Evolutionary conservation across 2,113 vertebrate genomes (phyloP).

Genomic region (Nettapus auritus): DNA sequence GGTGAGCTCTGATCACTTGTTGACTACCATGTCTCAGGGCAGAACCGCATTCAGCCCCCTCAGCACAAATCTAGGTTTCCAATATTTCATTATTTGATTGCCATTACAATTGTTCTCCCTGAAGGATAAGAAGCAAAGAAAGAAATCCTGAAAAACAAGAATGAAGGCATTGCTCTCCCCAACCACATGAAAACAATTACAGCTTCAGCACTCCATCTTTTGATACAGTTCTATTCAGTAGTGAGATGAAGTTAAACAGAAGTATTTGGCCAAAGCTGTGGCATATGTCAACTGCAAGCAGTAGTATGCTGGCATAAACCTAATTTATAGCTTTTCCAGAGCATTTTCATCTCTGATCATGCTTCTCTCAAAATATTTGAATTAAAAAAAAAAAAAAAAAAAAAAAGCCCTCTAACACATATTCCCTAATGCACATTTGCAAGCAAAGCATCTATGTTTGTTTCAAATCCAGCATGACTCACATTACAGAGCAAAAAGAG

Average conservation of each 20-base stretch:
- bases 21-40: neutral
- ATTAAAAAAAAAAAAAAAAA: neutral
- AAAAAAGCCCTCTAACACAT: conserved; percentile 15
- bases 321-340: conserved; percentile 30
- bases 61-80: neutral
- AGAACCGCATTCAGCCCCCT: neutral
- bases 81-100: neutral
- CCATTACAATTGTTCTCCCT: accelerated
- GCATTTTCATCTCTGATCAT: conserved; percentile 14
- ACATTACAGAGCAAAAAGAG: conserved; percentile 38
- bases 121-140: neutral
- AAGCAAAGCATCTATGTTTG: conserved; percentile 32
- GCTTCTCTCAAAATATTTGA: conserved; percentile 14
- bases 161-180: neutral
- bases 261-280: neutral
- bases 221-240: neutral
- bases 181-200: neutral
- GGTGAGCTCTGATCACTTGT: neutral
- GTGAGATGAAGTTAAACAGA: neutral
- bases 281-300: neutral
- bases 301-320: neutral
- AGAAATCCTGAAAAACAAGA: neutral
- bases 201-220: neutral
- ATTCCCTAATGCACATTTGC: conserved; percentile 46
- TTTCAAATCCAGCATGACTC: conserved; percentile 62